Base-by-base conservation (phyloP, 2,113 vertebrate genomes). In the Pontoporia blainvillei region DNA sequence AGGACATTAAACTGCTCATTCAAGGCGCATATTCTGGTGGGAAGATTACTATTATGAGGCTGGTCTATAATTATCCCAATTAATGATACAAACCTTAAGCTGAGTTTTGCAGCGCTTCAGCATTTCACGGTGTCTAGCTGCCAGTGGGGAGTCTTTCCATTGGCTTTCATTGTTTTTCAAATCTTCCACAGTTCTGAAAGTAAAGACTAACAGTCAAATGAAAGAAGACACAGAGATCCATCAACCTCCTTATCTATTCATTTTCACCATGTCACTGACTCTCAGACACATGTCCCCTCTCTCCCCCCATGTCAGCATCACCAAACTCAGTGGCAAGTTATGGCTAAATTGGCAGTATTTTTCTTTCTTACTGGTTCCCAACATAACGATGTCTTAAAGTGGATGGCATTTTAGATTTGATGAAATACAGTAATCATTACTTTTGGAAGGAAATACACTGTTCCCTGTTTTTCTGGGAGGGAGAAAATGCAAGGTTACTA, bases 51-150 rank as follows among this genome's bases (percentile, higher is more conserved):
- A 6, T 20, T 5, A 18, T 2, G 39, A 39, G 1, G 61, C 64
- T 13, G 5, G 21, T 36, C 31, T 8, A 1, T 0, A 66, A 39
- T n/a, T 34, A 66, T 4, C 10, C 25, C 46, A 9, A 31, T 31
- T 13, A 72, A 64, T 12, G n/a, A 71, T n/a, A 98, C 99, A 95
- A 49, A 99, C 99, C 99, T 99, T 99, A 1, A 99, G 99, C 98
- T 99, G 99, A 20, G 99, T 99, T 98, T 99, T 99, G 98, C 99
- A 99, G 75, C 99, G 99, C 91, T 99, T 99, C 81, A 99, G 98
- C 99, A 99, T 99, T 96, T 99, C 99, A 36, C 99, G 99, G 98
- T 99, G 99, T 97, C 99, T 98, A 62, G 99, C 99, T 36, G 99
- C 99, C 92, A 99, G 98, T 0, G 99, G 99, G 69, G 99, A 99